These are phyloP conservation scores for Salvelinus namaycush DNA, from an alignment of 2,113 vertebrate genomes.

Conservation along the genomic window DNA sequence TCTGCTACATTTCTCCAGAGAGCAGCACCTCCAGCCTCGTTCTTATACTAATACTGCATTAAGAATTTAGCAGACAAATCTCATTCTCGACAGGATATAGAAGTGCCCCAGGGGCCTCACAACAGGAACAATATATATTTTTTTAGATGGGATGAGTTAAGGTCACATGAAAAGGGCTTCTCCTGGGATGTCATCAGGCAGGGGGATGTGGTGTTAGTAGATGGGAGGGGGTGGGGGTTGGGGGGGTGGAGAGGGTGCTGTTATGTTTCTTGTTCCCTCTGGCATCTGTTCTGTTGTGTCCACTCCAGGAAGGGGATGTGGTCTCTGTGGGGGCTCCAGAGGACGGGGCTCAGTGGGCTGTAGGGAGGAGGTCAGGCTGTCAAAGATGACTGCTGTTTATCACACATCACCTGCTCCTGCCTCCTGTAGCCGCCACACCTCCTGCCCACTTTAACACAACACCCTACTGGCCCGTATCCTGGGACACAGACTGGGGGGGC, in stretches of 20 bases:
- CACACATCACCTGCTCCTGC: neutral
- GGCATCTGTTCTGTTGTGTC: neutral
- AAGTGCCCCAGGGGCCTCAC: neutral
- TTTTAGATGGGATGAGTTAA: neutral
- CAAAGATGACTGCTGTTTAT: neutral
- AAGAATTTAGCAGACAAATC: slow-evolving; percentile 25
- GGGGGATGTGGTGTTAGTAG: neutral
- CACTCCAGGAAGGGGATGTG: neutral
- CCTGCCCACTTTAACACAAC: neutral
- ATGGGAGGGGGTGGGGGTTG: neutral
- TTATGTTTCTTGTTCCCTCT: neutral
- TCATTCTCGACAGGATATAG: slow-evolving; percentile 12
- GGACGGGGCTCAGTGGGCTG: neutral
- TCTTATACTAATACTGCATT: slow-evolving; percentile 23
- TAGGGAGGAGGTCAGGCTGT: neutral
- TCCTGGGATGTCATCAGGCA: neutral
- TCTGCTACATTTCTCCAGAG: slow-evolving; percentile 6
- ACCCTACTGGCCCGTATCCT: neutral
- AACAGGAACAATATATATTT: neutral
- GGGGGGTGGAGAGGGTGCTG: neutral
- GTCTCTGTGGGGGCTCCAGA: neutral
- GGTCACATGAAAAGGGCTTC: neutral
- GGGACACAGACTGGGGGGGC: neutral
- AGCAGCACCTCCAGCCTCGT: slow-evolving; percentile 3
- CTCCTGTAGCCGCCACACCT: neutral